Conservation (phyloP, 2,888 invertebrate species). For the Netelia melanura region DNA sequence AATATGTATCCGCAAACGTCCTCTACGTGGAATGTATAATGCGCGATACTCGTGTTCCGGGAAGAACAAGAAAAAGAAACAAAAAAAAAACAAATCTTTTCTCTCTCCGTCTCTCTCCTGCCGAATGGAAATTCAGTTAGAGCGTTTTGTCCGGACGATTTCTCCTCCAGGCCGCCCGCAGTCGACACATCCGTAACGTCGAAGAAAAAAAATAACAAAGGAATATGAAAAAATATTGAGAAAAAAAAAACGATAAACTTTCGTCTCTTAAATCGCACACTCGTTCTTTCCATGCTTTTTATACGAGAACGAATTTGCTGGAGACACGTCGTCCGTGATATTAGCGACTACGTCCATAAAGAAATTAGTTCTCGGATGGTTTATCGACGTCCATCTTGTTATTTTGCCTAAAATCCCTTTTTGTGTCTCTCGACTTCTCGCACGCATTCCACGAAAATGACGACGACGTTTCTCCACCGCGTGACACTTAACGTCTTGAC, state of each 20-base stretch:
- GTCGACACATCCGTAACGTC: not conserved
- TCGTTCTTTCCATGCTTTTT: not conserved
- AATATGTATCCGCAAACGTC: constrained; percentile 39
- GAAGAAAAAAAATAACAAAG: not conserved
- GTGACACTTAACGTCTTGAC: too few relatives aligned
- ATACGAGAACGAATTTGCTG: not conserved
- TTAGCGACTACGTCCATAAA: not conserved
- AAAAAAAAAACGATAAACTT: not conserved
- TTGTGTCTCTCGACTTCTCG: too few relatives aligned
- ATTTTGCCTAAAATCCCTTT: too few relatives aligned
- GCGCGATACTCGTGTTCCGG: constrained; percentile 42
- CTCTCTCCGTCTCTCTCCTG: not conserved
- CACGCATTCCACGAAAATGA: too few relatives aligned
- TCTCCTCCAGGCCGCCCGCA: not conserved
- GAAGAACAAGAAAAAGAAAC: constrained; percentile 24
- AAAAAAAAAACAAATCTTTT: constrained; percentile 16
- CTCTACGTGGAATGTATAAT: constrained; percentile 69
- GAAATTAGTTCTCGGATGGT: not conserved
- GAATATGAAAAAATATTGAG: not conserved
- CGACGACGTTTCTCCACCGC: too few relatives aligned
- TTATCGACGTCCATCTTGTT: too few relatives aligned
- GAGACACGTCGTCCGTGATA: not conserved
- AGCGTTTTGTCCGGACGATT: not conserved
- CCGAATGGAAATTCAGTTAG: not conserved
- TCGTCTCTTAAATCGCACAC: not conserved